phyloP scores from a whole-genome alignment of 2,113 vertebrate genomes.

The Laticauda laticaudata region DNA sequence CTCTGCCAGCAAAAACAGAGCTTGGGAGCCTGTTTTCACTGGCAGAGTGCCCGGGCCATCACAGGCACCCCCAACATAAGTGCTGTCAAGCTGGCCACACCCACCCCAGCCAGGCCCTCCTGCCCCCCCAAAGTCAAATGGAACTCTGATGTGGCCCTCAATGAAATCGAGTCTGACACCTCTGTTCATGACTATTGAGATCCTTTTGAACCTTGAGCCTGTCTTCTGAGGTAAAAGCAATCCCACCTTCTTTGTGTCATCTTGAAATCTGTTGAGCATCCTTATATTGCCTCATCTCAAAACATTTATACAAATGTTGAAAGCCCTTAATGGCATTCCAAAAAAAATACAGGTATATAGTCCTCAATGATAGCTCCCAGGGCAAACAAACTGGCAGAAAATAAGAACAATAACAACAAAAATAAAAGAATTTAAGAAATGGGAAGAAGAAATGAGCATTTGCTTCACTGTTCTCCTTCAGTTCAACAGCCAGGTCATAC shows the following conservation, averaged over 20 bases:
- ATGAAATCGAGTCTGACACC: no score
- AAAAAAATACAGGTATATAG: background rate
- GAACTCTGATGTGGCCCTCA: no score
- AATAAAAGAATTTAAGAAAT: background rate
- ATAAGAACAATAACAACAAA: background rate
- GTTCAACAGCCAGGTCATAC: background rate
- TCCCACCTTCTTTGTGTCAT: background rate
- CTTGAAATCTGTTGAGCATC: background rate
- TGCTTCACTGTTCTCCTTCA: background rate
- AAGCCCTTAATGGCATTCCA: background rate
- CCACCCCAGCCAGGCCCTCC: no score
- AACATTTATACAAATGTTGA: background rate
- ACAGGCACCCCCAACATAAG: no score
- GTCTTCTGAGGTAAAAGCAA: background rate
- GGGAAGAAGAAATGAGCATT: background rate
- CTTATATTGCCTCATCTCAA: background rate
- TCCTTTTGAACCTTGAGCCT: background rate
- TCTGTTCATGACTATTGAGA: background rate
- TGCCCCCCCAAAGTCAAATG: no score
- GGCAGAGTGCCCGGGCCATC: no score
- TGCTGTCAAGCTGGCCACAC: no score
- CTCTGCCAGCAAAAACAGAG: no score
- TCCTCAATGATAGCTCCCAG: background rate
- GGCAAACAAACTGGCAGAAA: background rate
- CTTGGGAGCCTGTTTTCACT: no score